Evolutionary conservation across 2,113 vertebrate species (phyloP).

Genomic region (Poeciliopsis turrubarensis): DNA sequence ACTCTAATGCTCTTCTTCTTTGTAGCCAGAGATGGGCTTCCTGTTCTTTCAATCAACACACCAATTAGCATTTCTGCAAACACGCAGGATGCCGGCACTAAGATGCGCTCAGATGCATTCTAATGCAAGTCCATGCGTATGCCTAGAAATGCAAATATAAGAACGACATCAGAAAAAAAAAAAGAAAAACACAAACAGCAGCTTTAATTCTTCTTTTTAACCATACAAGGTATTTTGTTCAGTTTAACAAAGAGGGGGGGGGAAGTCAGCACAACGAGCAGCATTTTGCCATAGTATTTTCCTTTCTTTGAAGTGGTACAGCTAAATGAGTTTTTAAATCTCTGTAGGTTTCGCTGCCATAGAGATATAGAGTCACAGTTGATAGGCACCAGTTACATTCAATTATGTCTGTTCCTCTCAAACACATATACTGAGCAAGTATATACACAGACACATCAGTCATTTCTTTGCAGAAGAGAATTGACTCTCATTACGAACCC

Average conservation of each 20-base stretch:
- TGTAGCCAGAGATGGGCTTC: neutral
- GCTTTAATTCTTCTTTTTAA: conserved; percentile 20
- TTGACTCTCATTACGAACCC: conserved; percentile 55
- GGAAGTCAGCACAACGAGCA: conserved; percentile 23
- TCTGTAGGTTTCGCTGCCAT: conserved; percentile 50
- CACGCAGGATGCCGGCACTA: conserved; percentile 37
- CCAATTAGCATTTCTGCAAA: conserved; percentile 59
- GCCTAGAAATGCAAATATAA: neutral
- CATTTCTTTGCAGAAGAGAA: conserved; percentile 44
- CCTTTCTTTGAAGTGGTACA: conserved; percentile 63
- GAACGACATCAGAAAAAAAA: conserved; percentile 12
- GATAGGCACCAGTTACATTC: conserved; percentile 69
- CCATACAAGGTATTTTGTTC: conserved; percentile 31
- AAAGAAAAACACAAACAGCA: neutral
- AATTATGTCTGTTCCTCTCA: conserved; percentile 63
- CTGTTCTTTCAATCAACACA: conserved; percentile 5
- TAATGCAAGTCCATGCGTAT: neutral
- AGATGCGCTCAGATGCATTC: conserved; percentile 14
- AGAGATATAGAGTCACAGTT: conserved; percentile 55
- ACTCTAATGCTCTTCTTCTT: neutral
- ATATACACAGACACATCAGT: conserved; percentile 14
- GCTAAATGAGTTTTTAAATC: conserved; percentile 65
- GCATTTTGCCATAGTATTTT: conserved; percentile 53
- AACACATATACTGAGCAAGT: conserved; percentile 3
- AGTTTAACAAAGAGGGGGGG: conserved; percentile 1